Conservation (phyloP, 1,140 invertebrate species). For the Artemia franciscana region DNA sequence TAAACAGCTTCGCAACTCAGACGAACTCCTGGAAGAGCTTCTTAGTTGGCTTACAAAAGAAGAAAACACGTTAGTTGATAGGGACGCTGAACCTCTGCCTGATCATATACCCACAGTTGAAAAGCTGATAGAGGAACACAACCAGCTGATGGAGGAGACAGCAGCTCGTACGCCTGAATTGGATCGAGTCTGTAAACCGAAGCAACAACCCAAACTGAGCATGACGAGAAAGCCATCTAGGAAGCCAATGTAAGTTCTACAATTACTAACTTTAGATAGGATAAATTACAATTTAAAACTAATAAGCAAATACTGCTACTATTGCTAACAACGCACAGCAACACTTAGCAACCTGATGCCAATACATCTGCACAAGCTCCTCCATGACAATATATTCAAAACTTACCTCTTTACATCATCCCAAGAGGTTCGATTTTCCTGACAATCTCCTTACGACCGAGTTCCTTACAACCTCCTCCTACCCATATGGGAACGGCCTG, state of each 20-base stretch:
- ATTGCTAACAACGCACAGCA: too few species aligned
- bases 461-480: too few species aligned
- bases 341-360: too few species aligned
- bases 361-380: too few species aligned
- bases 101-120: conserved; percentile 69
- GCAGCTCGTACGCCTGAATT: conserved; percentile 62
- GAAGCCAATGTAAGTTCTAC: conserved; percentile 15
- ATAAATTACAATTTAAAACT: too few species aligned
- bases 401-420: too few species aligned
- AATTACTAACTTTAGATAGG: conserved; percentile 11
- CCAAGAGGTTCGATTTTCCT: too few species aligned
- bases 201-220: conserved; percentile 13
- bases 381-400: too few species aligned
- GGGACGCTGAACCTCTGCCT: conserved; percentile 67
- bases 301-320: too few species aligned
- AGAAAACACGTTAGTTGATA: conserved; percentile 52
- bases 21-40: conserved; percentile 64
- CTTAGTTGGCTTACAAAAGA: conserved; percentile 69
- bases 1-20: conserved; percentile 27
- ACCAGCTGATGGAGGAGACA: conserved; percentile 79
- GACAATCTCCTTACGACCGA: too few species aligned
- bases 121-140: conserved; percentile 68
- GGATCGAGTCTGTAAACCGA: conserved; percentile 55
- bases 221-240: conserved; percentile 16
- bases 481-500: too few species aligned